Evolutionary conservation across 1,140 invertebrate genomes (phyloP).

Genomic region (Trichoplusia ni): DNA sequence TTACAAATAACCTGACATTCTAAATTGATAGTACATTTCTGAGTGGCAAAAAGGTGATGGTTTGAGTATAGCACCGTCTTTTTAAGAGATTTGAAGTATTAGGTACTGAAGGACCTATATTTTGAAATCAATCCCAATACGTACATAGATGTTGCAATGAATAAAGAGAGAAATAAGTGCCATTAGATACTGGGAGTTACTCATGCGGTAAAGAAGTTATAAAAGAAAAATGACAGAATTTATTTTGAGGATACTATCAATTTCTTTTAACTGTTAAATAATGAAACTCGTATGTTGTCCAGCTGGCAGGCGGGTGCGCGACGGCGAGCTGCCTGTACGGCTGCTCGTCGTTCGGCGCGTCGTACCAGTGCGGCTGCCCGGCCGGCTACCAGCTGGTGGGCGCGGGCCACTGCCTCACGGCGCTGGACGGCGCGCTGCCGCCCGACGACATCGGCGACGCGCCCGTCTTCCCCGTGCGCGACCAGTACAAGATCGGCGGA

Average conservation of each 20-base stretch:
- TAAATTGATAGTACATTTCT: no score
- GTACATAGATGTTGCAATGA: no score
- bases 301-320: slow-evolving; percentile 86
- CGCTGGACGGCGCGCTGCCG: slow-evolving; percentile 85
- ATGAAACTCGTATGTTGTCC: background rate
- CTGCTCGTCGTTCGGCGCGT: slow-evolving; percentile 84
- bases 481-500: slow-evolving; percentile 68
- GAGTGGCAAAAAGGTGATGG: no score
- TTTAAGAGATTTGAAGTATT: no score
- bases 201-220: no score
- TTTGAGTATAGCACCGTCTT: no score
- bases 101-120: no score
- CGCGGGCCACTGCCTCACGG: slow-evolving; percentile 91
- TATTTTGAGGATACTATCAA: background rate
- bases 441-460: slow-evolving; percentile 86
- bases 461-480: slow-evolving; percentile 85
- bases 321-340: slow-evolving; percentile 90
- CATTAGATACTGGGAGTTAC: no score
- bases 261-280: background rate
- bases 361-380: slow-evolving; percentile 90
- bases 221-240: no score
- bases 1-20: no score
- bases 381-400: slow-evolving; percentile 90
- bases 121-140: no score
- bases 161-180: no score